Evolutionary conservation across 2,888 invertebrate genomes (phyloP).

Genomic region (Gnatocerus cornutus): DNA sequence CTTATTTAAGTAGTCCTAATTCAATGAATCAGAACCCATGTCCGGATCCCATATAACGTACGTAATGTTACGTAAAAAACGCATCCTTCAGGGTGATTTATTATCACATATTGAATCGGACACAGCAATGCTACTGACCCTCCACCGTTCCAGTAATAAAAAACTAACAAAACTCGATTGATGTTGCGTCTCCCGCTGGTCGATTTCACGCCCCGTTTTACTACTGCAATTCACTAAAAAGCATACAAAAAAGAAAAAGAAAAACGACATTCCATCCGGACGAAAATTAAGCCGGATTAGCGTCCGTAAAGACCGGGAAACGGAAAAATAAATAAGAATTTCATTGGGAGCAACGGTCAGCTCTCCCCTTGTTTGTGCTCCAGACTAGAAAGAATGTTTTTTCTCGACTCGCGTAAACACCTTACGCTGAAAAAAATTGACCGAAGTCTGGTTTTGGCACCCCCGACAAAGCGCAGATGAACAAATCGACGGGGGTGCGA

Average conservation of each 20-base stretch:
- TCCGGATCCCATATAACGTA: conserved; percentile 45
- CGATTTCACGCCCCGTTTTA: conserved; percentile 65
- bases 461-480: conserved; percentile 56
- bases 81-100: conserved; percentile 62
- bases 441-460: conserved; percentile 34
- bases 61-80: conserved; percentile 65
- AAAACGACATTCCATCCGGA: conserved; percentile 57
- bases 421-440: no score
- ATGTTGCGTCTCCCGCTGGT: conserved; percentile 60
- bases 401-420: conserved; percentile 12
- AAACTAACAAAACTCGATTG: conserved; percentile 60
- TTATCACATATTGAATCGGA: conserved; percentile 57
- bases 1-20: conserved; percentile 36
- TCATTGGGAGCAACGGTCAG: conserved; percentile 43
- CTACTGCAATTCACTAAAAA: conserved; percentile 56
- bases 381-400: conserved; percentile 18
- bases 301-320: conserved; percentile 67
- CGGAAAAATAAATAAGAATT: conserved; percentile 71
- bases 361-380: conserved; percentile 40
- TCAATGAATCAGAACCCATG: conserved; percentile 39
- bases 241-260: conserved; percentile 60
- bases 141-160: conserved; percentile 58
- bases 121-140: conserved; percentile 56
- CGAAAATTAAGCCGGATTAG: conserved; percentile 70
- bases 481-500: conserved; percentile 57